Base-by-base conservation (phyloP, 2,888 invertebrate genomes). In the Odontomyia ornata region DNA sequence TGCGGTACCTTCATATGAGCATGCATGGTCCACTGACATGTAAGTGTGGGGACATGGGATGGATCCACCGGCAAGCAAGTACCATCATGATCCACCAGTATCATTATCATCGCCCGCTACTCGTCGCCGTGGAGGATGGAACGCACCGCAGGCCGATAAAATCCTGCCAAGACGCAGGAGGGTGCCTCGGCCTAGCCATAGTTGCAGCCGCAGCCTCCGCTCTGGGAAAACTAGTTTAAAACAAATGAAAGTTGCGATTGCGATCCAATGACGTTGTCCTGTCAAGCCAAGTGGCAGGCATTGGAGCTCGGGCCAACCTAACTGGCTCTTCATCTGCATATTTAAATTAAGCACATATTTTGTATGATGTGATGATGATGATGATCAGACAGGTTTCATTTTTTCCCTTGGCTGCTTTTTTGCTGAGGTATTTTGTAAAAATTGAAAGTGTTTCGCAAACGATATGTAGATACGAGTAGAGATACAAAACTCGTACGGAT, bases 401-500 rank as follows among this genome's bases (percentile, higher is more conserved):
- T 65, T 46, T 69, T 28, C 47, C 46, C 43, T 65, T 21, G 65
- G 36, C 36, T 36, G 36, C 36, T 36, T 30, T 43, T 65, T 69
- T 46, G 46, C 69, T 69, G 46, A 15, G 1, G 25, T 69, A 27
- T 69, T 69, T 46, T 69, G 69, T 73, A 46, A 73, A 73, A 73
- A 73, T 57, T 60, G 73, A 73, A 73, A 73, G 73, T 73, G 73
- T 73, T 73, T 73, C 73, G 60, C 73, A 57, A 73, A 57, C 27
- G 15, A 11, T 36, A 65, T 43, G 43, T 43, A 23, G 21, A 43
- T 65, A 15, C 64, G 13, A 4, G 15, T 18, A 47, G 9, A 36
- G 36, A 11, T 47, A 18, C 15, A 47, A 9, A 21, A 47, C n/a
- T 15, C 11, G 18, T 18, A 47, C 25, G 69, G 69, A 69, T 46